phyloP scores from a whole-genome alignment of 1,140 invertebrate species.

The Aphelinus atriplicis region DNA sequence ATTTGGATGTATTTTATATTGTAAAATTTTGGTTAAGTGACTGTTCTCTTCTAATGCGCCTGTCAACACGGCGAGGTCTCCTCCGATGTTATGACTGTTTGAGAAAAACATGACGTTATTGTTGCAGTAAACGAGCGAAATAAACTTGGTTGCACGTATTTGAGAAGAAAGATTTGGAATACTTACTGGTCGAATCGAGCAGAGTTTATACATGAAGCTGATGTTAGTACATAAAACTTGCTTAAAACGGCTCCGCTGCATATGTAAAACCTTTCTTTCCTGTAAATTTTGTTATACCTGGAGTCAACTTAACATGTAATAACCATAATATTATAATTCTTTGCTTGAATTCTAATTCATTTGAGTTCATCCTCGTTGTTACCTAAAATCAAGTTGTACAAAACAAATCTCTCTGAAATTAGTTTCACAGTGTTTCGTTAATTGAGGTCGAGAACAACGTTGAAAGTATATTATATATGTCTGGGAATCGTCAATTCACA shows the following conservation, averaged over 20 bases:
- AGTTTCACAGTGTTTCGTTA: no score
- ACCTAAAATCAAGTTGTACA: no score
- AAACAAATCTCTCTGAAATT: no score
- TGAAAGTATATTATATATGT: background rate
- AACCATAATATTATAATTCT: no score
- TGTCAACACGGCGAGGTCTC: conserved; percentile 40
- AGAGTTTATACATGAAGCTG: conserved; percentile 45
- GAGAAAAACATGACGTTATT: conserved; percentile 17
- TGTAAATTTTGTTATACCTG: conserved; percentile 20
- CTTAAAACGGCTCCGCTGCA: conserved; percentile 45
- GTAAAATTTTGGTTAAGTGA: conserved; percentile 45
- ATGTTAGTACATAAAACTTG: conserved; percentile 41
- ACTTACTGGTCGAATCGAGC: conserved; percentile 47
- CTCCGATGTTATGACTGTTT: conserved; percentile 43
- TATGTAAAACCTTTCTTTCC: conserved; percentile 46
- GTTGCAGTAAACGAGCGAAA: background rate
- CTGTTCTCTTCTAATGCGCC: conserved; percentile 30
- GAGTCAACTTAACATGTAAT: no score
- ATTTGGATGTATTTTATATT: conserved; percentile 46
- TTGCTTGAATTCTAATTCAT: no score
- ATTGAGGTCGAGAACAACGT: background rate
- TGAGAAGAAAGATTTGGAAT: conserved; percentile 18
- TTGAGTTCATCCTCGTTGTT: no score
- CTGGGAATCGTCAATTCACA: no score
- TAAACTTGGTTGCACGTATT: conserved; percentile 12